phyloP scores from a whole-genome alignment of 2,797 vertebrate species.

The Argya squamiceps region DNA sequence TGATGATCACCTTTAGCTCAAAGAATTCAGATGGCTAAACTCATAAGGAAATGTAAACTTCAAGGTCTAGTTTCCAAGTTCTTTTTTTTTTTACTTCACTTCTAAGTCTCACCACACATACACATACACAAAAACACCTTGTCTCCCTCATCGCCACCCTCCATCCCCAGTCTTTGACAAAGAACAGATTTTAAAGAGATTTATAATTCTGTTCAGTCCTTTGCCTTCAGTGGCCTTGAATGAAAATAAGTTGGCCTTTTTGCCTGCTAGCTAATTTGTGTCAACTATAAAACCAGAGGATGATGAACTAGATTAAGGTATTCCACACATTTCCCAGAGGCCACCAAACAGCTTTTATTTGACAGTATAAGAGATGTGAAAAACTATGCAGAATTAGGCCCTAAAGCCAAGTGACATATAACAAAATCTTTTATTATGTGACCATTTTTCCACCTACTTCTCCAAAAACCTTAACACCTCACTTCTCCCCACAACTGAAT shows the following conservation, averaged over 20 bases:
- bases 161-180: neutral
- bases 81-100: neutral
- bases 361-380: neutral
- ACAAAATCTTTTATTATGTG: neutral
- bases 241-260: neutral
- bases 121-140: rapidly evolving
- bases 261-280: neutral
- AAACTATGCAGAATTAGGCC: neutral
- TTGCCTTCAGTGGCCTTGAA: neutral
- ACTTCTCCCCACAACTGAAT: neutral
- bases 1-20: neutral
- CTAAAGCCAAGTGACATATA: neutral
- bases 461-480: neutral
- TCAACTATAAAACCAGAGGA: neutral
- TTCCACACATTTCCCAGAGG: neutral
- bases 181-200: neutral
- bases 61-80: neutral
- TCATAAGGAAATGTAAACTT: neutral
- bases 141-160: neutral
- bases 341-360: neutral
- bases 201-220: neutral
- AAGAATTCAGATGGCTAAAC: neutral
- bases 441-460: neutral
- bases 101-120: neutral
- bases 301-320: neutral